phyloP scores from a whole-genome alignment of 2,113 vertebrate species.

The Perognathus longimembris region DNA sequence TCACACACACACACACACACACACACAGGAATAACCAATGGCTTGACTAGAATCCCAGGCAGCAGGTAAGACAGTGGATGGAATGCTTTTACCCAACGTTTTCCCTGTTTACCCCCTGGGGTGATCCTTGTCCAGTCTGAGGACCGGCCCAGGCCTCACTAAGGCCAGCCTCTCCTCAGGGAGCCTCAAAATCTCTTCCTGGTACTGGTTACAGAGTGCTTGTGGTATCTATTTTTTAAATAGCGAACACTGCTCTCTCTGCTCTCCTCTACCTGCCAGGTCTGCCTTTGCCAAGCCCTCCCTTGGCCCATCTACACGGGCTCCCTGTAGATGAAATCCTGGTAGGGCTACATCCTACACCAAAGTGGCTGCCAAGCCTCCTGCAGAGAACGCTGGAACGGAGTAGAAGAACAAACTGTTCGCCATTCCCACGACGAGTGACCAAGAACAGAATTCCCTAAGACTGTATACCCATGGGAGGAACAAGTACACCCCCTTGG shows the following conservation, averaged over 20 bases:
- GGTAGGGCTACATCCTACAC: conserved; percentile 15
- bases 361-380: conserved; percentile 29
- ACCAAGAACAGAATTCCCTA: conserved; percentile 69
- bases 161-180: neutral
- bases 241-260: neutral
- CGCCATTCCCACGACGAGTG: neutral
- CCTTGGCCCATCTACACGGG: neutral
- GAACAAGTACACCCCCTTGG: conserved; percentile 73
- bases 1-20: too few species aligned
- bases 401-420: neutral
- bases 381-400: neutral
- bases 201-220: neutral
- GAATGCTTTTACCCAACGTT: conserved; percentile 37
- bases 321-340: neutral
- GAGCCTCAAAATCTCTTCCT: neutral
- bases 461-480: conserved; percentile 64
- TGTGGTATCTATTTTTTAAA: neutral
- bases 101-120: conserved; percentile 6
- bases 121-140: neutral
- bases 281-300: neutral
- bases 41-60: conserved; percentile 23
- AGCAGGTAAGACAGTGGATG: neutral
- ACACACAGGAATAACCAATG: neutral
- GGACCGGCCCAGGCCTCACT: neutral
- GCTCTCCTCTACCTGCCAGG: neutral